A percentile compares a stretch with the other conserved stretches of the same genome.
These are phyloP conservation scores for Perca schrenkii DNA, from an alignment of 2,113 vertebrate genomes.

Conservation along the genomic window DNA sequence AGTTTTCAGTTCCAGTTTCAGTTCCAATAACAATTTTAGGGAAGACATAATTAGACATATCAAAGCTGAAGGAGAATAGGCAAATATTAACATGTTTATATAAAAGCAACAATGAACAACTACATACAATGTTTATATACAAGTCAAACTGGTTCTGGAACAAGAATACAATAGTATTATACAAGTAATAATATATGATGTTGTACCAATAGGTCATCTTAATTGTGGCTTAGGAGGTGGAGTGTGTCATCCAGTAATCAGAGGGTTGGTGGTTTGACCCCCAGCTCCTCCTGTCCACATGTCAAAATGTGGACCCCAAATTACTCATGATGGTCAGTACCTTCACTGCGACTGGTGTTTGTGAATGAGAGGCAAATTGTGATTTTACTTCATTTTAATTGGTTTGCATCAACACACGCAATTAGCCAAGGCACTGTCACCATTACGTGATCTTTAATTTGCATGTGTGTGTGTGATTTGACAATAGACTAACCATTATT, in stretches of 20 bases:
- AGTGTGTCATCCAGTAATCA: no score
- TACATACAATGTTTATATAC: not conserved
- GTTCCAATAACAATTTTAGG: not conserved
- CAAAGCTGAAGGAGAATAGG: not conserved
- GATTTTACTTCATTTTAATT: not conserved
- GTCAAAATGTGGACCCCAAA: not conserved
- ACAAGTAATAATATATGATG: not conserved
- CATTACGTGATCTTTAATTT: not conserved
- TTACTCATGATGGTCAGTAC: not conserved
- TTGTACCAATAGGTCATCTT: not conserved
- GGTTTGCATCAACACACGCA: conserved; percentile 5
- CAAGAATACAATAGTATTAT: not conserved
- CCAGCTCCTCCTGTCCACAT: not conserved
- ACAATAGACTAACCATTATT: conserved; percentile 2
- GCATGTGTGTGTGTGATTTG: not conserved
- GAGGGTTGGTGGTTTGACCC: not conserved
- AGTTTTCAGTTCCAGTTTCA: not conserved
- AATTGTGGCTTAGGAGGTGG: no score
- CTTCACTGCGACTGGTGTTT: not conserved
- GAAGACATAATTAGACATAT: not conserved
- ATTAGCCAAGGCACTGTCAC: not conserved
- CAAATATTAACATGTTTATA: not conserved
- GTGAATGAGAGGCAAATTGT: not conserved
- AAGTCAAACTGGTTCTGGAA: not conserved
- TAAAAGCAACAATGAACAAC: not conserved